These are phyloP conservation scores for Plutomurus gul DNA, from an alignment of 1,140 invertebrate species.

Conservation along the genomic window DNA sequence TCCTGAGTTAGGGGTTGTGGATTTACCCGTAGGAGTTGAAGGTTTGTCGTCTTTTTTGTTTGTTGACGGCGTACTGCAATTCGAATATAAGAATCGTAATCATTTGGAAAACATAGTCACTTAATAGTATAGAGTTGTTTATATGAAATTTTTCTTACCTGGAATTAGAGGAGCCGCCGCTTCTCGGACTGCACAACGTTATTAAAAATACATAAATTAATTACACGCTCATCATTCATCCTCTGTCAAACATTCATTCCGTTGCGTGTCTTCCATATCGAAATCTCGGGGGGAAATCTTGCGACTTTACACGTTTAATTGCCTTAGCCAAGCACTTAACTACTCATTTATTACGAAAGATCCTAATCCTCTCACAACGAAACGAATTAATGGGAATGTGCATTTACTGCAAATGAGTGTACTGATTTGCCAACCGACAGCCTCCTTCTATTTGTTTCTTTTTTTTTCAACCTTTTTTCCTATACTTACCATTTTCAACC, in stretches of 20 bases:
- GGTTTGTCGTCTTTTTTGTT: slow-evolving; percentile 61
- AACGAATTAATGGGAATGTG: too few relatives aligned
- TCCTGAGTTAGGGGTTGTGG: slow-evolving; percentile 61
- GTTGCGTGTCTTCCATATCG: background rate
- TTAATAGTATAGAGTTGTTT: too few relatives aligned
- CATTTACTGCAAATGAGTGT: too few relatives aligned
- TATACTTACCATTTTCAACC: too few relatives aligned
- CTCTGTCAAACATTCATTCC: background rate
- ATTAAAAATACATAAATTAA: slow-evolving; percentile 31
- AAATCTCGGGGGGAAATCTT: background rate
- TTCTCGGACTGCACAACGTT: slow-evolving; percentile 53
- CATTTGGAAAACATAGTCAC: too few relatives aligned
- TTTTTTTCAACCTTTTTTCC: too few relatives aligned
- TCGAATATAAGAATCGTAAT: too few relatives aligned
- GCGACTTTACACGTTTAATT: slow-evolving; percentile 8
- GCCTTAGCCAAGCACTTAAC: background rate
- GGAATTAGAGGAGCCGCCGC: slow-evolving; percentile 54
- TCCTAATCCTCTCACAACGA: too few relatives aligned
- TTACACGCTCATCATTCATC: slow-evolving; percentile 14
- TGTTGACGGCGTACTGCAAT: slow-evolving; percentile 55
- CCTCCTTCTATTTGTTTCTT: too few relatives aligned
- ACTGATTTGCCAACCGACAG: too few relatives aligned
- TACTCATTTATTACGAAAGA: background rate
- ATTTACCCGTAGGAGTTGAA: slow-evolving; percentile 62
- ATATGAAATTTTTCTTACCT: too few relatives aligned